Percentiles rank a stretch among this genome's conserved stretches.
Conservation (phyloP, 2,797 vertebrate species). For the Steatocranus sp. region DNA sequence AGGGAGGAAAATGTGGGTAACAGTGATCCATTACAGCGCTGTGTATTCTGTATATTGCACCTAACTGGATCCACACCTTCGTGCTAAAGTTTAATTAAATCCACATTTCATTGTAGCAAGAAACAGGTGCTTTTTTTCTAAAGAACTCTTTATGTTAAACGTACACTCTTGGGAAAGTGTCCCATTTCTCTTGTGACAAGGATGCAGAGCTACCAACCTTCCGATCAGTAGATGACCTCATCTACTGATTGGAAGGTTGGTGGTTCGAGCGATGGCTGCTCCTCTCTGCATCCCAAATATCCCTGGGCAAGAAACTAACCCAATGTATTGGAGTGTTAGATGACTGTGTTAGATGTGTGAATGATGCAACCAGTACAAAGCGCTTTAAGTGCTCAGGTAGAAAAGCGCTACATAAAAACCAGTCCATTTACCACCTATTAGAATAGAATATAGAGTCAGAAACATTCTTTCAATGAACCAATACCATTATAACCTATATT, state of each 20-base stretch:
- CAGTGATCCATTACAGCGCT: slow-evolving; percentile 13
- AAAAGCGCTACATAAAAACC: not conserved
- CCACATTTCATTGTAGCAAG: slow-evolving; percentile 9
- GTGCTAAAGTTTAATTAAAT: slow-evolving; percentile 14
- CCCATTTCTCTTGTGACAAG: not conserved
- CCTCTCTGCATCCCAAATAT: not conserved
- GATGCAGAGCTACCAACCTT: not conserved
- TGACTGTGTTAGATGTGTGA: not conserved
- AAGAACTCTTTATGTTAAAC: not conserved
- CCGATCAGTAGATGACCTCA: not conserved
- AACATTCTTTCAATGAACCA: not conserved
- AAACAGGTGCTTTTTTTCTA: not conserved
- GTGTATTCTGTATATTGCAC: not conserved
- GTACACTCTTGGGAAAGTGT: not conserved
- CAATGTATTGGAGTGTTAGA: not conserved
- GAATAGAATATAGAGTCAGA: not conserved
- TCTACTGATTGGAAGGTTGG: not conserved
- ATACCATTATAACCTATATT: not conserved
- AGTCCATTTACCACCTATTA: not conserved
- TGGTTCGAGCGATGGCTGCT: not conserved
- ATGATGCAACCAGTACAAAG: not conserved
- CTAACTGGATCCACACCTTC: slow-evolving; percentile 28
- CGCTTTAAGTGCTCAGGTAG: not conserved
- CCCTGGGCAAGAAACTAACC: not conserved
- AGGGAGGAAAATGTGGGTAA: slow-evolving; percentile 18